phyloP scores from a whole-genome alignment of 2,113 vertebrate genomes.

The Callaeas wilsoni region DNA sequence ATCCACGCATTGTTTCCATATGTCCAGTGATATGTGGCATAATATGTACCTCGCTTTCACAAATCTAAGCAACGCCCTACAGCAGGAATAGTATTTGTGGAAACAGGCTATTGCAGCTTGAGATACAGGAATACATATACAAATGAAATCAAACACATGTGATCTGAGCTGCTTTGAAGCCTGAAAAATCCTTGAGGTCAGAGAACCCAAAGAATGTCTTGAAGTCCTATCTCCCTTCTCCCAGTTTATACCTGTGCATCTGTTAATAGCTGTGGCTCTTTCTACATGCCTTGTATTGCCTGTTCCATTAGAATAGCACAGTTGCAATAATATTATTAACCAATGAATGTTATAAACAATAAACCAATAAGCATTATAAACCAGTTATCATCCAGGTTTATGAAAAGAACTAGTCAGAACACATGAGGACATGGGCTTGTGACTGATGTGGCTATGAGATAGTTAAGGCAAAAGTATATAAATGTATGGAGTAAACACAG shows the following conservation, averaged over 20 bases:
- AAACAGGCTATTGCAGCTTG: background rate
- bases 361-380: background rate
- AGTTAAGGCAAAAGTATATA: background rate
- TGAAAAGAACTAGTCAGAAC: background rate
- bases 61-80: background rate
- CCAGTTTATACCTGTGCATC: background rate
- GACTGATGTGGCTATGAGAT: background rate
- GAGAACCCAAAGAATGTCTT: background rate
- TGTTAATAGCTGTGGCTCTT: background rate
- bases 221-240: background rate
- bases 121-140: rapidly evolving
- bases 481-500: background rate
- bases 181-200: background rate
- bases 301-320: background rate
- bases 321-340: background rate
- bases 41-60: background rate
- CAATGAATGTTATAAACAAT: background rate
- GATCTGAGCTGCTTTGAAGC: background rate
- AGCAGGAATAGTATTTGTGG: background rate
- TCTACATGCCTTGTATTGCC: background rate
- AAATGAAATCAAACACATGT: background rate
- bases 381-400: background rate
- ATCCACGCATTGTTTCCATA: background rate
- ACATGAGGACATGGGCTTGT: background rate
- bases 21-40: background rate